Evolutionary conservation across 2,113 vertebrate genomes (phyloP).

Genomic region (Onychostoma macrolepis): DNA sequence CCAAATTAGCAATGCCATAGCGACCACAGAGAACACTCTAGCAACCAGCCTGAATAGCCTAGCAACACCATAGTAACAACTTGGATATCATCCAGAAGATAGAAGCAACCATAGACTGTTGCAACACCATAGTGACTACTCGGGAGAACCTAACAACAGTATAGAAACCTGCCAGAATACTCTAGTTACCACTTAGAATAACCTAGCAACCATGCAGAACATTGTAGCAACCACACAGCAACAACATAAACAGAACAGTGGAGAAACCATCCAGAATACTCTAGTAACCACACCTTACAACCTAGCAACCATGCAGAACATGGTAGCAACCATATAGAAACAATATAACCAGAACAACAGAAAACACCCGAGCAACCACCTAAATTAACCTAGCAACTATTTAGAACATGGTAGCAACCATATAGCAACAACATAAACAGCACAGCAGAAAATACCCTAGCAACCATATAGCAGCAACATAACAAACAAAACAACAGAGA

Average conservation of each 20-base stretch:
- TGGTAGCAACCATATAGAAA: not conserved
- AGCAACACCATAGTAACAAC: not conserved
- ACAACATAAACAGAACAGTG: not conserved
- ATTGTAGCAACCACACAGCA: not conserved
- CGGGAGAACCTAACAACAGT: not conserved
- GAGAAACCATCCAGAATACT: no score
- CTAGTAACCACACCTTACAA: not conserved
- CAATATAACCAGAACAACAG: not conserved
- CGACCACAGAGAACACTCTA: not conserved
- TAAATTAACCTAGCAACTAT: not conserved
- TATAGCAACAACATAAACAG: no score
- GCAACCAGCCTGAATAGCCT: not conserved
- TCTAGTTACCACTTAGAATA: not conserved
- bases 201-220: not conserved
- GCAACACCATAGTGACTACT: not conserved
- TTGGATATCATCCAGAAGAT: not conserved
- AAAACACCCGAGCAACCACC: not conserved
- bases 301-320: not conserved
- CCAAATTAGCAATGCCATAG: not conserved
- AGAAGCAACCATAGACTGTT: not conserved
- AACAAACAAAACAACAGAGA: no score
- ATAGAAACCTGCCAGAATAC: not conserved
- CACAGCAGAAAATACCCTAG: no score
- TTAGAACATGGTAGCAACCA: no score
- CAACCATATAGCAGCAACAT: no score